phyloP scores from a whole-genome alignment of 2,888 invertebrate species.

The Acrocyrtus sp. region DNA sequence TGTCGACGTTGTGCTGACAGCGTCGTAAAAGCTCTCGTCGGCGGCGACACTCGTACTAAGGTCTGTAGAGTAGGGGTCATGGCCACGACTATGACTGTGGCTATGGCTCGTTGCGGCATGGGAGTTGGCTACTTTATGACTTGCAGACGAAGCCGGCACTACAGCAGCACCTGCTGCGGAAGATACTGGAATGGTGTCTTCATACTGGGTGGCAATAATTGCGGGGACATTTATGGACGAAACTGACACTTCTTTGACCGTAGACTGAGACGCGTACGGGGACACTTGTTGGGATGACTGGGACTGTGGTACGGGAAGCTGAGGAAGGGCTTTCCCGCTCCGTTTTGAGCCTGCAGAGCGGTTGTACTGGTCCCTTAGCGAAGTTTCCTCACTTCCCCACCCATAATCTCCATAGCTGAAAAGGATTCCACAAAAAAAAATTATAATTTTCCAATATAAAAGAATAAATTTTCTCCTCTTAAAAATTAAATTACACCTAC shows the following conservation, averaged over 20 bases:
- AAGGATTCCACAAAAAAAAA: not conserved
- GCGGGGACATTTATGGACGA: constrained; percentile 52
- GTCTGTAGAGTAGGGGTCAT: constrained; percentile 20
- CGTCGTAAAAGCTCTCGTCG: constrained; percentile 53
- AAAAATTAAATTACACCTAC: constrained; percentile 28
- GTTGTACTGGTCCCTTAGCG: constrained; percentile 58
- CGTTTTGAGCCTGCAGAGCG: constrained; percentile 49
- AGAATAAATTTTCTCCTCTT: constrained; percentile 4
- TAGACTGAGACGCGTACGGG: constrained; percentile 56
- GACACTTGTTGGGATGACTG: constrained; percentile 49
- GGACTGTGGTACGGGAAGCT: constrained; percentile 45
- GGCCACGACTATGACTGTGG: constrained; percentile 14
- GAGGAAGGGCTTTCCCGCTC: constrained; percentile 56
- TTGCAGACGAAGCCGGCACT: constrained; percentile 26
- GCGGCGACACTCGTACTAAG: constrained; percentile 43
- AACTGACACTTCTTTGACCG: constrained; percentile 55
- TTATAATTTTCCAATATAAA: not conserved
- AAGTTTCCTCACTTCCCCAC: constrained; percentile 52
- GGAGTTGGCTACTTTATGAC: constrained; percentile 26
- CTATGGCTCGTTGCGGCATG: constrained; percentile 10
- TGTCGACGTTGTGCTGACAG: constrained; percentile 24
- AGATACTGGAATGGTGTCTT: constrained; percentile 16
- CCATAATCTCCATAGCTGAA: constrained; percentile 50
- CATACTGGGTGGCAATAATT: constrained; percentile 48
- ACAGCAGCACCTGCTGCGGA: constrained; percentile 15